Evolutionary conservation across 1,140 invertebrate genomes (phyloP).

Genomic region (Aplysia californica): DNA sequence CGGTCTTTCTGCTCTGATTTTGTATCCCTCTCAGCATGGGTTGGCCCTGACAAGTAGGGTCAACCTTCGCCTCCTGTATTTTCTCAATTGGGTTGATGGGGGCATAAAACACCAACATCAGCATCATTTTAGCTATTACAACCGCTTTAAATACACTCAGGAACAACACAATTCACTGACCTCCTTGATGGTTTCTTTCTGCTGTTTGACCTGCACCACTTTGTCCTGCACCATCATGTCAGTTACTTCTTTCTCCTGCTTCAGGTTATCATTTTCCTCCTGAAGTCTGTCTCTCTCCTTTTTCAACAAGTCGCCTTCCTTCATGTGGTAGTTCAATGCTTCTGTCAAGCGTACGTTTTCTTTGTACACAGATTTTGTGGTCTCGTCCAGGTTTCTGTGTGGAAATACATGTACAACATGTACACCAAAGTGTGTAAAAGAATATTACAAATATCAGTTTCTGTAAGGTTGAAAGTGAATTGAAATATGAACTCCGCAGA

Average conservation of each 20-base stretch:
- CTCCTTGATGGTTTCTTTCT: constrained; percentile 61
- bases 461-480: too few relatives aligned
- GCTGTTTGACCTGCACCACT: constrained; percentile 55
- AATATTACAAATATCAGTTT: too few relatives aligned
- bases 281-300: constrained; percentile 50
- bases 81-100: too few relatives aligned
- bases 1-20: too few relatives aligned
- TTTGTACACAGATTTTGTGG: constrained; percentile 67
- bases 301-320: constrained; percentile 62
- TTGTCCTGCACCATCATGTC: constrained; percentile 64
- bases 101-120: too few relatives aligned
- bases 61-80: too few relatives aligned
- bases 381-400: constrained; percentile 66
- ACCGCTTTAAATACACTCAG: too few relatives aligned
- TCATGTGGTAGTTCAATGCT: constrained; percentile 63
- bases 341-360: constrained; percentile 66
- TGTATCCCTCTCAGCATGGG: too few relatives aligned
- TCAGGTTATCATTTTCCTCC: constrained; percentile 56
- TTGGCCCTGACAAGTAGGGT: too few relatives aligned
- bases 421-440: not conserved
- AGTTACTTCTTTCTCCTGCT: constrained; percentile 60
- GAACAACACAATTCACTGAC: constrained; percentile 46
- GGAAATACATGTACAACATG: constrained; percentile 9
- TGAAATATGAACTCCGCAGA: too few relatives aligned
- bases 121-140: too few relatives aligned